Evolutionary conservation across 2,888 invertebrate species (phyloP).

Genomic region (Dicranocentrus wangi): DNA sequence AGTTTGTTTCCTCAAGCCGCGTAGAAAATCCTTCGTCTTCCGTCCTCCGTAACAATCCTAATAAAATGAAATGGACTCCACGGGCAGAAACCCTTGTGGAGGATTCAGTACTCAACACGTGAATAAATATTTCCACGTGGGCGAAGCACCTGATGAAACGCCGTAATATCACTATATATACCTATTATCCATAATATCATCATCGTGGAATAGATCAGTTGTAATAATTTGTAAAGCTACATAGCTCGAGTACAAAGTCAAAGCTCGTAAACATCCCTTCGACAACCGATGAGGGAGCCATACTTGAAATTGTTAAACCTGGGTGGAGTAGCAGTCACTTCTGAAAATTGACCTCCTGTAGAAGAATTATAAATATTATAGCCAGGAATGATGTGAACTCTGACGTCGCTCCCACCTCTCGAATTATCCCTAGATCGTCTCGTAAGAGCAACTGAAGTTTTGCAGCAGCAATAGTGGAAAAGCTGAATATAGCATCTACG

Average conservation of each 20-base stretch:
- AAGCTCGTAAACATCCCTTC: constrained; percentile 72
- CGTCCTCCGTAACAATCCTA: too few species aligned
- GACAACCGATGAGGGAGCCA: constrained; percentile 68
- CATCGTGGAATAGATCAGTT: neutral
- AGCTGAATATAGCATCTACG: constrained; percentile 83
- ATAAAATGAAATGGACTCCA: too few species aligned
- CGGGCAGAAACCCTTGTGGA: too few species aligned
- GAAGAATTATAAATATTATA: constrained; percentile 79
- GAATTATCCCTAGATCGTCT: constrained; percentile 78
- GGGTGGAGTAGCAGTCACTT: constrained; percentile 68
- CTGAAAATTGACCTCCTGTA: constrained; percentile 67
- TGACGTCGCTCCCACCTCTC: constrained; percentile 76
- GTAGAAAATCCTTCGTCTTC: too few species aligned
- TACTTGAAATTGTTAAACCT: constrained; percentile 69
- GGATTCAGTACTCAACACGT: too few species aligned
- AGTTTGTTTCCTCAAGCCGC: too few species aligned
- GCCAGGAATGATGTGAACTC: constrained; percentile 84
- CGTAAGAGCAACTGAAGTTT: constrained; percentile 82
- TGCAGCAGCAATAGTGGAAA: constrained; percentile 86
- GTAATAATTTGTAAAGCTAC: neutral
- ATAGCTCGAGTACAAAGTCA: constrained; percentile 45
- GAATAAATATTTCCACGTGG: neutral
- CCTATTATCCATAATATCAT: neutral
- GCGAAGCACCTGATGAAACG: neutral
- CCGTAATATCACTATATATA: neutral